Conservation (phyloP, 2,797 vertebrate genomes). For the Xiphophorus birchmanni region DNA sequence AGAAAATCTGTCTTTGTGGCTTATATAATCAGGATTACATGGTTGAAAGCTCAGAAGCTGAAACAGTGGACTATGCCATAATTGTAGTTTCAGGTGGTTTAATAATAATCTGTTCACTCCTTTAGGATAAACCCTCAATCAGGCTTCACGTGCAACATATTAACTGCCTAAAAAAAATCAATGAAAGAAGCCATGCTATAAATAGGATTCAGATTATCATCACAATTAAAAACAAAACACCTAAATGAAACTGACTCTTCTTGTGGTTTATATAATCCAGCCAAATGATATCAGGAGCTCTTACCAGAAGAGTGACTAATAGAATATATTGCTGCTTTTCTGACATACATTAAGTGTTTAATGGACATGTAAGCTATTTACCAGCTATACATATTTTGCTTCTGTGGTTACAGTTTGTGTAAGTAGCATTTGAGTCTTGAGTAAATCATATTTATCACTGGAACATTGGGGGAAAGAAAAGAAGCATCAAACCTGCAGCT, state of each 20-base stretch:
- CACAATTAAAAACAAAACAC: slow-evolving; percentile 50
- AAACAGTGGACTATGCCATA: not conserved
- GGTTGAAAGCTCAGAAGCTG: not conserved
- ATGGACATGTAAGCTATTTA: slow-evolving; percentile 1
- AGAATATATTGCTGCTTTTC: slow-evolving; percentile 34
- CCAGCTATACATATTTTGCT: not conserved
- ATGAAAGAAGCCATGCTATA: slow-evolving; percentile 55
- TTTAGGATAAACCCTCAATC: slow-evolving; percentile 60
- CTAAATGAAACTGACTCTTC: slow-evolving; percentile 42
- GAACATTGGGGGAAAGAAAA: not conserved
- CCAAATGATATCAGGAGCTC: slow-evolving; percentile 54
- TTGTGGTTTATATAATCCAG: slow-evolving; percentile 65
- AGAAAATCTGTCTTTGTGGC: not conserved
- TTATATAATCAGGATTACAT: too few species aligned
- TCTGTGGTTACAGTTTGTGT: not conserved
- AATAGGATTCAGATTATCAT: slow-evolving; percentile 59
- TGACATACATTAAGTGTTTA: slow-evolving; percentile 17
- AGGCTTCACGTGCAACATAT: slow-evolving; percentile 48
- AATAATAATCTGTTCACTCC: not conserved
- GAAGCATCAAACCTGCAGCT: not conserved
- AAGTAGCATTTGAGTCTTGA: not conserved
- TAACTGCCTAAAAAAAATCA: slow-evolving; percentile 68
- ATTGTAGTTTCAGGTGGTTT: not conserved
- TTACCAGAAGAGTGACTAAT: not conserved
- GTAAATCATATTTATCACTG: too few species aligned